phyloP scores from a whole-genome alignment of 2,113 vertebrate genomes.

The Gulo gulo region DNA sequence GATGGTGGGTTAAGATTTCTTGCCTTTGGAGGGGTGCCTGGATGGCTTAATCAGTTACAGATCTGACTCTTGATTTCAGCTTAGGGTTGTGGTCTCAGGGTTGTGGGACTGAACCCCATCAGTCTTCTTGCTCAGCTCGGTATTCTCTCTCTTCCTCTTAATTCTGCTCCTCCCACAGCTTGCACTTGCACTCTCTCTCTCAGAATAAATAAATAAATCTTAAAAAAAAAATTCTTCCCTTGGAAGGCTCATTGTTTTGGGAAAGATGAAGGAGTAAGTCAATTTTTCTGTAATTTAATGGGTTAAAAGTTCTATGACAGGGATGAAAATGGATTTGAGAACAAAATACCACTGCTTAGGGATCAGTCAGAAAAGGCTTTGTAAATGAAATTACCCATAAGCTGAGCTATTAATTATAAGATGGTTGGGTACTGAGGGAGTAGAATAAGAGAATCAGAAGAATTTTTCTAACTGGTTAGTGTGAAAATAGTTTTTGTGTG shows the following conservation, averaged over 20 bases:
- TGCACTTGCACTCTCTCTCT: not conserved
- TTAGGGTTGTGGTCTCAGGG: not conserved
- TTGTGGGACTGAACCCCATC: not conserved
- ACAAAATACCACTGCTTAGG: not conserved
- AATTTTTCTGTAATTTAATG: not conserved
- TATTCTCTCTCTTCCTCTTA: not conserved
- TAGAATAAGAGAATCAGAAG: not conserved
- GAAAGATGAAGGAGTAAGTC: not conserved
- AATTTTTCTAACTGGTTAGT: not conserved
- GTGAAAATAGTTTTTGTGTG: not conserved
- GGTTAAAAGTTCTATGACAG: not conserved
- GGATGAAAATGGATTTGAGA: not conserved
- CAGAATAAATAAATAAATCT: not conserved
- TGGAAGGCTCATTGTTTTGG: not conserved
- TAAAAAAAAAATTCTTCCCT: not conserved
- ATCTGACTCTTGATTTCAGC: not conserved
- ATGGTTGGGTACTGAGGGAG: not conserved
- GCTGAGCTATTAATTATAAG: not conserved
- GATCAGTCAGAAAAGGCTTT: not conserved
- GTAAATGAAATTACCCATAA: not conserved
- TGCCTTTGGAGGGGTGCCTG: not conserved
- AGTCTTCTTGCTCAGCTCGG: not conserved
- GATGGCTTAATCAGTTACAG: not conserved
- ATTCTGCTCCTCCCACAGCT: not conserved
- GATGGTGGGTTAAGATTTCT: not conserved